These are phyloP conservation scores for Xyrichtys novacula DNA, from an alignment of 2,797 vertebrate species.

Conservation along the genomic window DNA sequence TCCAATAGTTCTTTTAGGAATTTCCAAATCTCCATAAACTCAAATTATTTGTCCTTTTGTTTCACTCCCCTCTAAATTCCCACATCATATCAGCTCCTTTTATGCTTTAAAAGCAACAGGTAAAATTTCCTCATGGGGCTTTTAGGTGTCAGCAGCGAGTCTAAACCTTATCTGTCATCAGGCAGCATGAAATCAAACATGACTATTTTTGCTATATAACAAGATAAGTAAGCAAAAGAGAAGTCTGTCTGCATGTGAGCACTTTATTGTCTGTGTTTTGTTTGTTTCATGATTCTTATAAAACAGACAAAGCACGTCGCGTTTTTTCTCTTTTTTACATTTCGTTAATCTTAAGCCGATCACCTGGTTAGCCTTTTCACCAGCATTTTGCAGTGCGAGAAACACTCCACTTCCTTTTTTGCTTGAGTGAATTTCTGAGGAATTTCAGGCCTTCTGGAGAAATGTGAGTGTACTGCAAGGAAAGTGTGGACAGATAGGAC, in stretches of 20 bases:
- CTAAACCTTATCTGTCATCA: constrained; percentile 52
- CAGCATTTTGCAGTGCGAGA: constrained; percentile 80
- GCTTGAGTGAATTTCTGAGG: constrained; percentile 60
- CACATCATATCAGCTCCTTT: constrained; percentile 27
- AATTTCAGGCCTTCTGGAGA: constrained; percentile 61
- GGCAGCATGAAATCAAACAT: constrained; percentile 58
- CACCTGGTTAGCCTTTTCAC: constrained; percentile 83
- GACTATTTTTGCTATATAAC: constrained; percentile 61
- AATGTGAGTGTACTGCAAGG: constrained; percentile 27
- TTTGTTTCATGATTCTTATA: constrained; percentile 57
- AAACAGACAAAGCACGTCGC: constrained; percentile 60
- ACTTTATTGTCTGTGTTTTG: constrained; percentile 75
- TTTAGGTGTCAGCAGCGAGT: constrained; percentile 46
- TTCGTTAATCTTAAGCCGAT: constrained; percentile 69
- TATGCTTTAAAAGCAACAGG: constrained; percentile 44
- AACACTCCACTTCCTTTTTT: constrained; percentile 67
- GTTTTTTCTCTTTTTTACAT: constrained; percentile 53
- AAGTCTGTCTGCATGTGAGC: constrained; percentile 78
- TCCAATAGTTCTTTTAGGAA: neutral
- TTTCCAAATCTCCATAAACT: neutral
- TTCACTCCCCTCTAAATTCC: constrained; percentile 5
- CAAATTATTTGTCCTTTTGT: neutral
- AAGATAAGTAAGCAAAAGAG: constrained; percentile 57
- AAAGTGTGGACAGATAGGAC: constrained; percentile 16
- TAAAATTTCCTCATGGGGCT: constrained; percentile 50